Evolutionary conservation across 2,113 vertebrate genomes (phyloP).

Genomic region (rabbit (Oryctolagus cuniculus)): mOryCun1.1 NC_091440.1:111268501-111269000

Average conservation of each 20-base stretch:
- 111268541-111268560: background rate
- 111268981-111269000: background rate
- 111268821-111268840: background rate
- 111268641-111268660: background rate
- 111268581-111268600: conserved; percentile 6
- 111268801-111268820: background rate
- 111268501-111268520: background rate
- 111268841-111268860: background rate
- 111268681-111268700: background rate
- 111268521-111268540: background rate
- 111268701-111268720: conserved; percentile 12
- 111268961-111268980: background rate
- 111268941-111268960: background rate
- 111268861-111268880: background rate
- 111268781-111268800: conserved; percentile 39
- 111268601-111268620: background rate
- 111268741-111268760: background rate
- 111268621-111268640: background rate
- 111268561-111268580: background rate
- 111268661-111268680: background rate
- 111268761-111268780: background rate
- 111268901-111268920: background rate
- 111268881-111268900: background rate
- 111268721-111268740: conserved; percentile 23
- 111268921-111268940: background rate